Percentiles rank a stretch among this genome's conserved stretches.
phyloP scores from a whole-genome alignment of 2,113 vertebrate species.

The Hucho hucho region DNA sequence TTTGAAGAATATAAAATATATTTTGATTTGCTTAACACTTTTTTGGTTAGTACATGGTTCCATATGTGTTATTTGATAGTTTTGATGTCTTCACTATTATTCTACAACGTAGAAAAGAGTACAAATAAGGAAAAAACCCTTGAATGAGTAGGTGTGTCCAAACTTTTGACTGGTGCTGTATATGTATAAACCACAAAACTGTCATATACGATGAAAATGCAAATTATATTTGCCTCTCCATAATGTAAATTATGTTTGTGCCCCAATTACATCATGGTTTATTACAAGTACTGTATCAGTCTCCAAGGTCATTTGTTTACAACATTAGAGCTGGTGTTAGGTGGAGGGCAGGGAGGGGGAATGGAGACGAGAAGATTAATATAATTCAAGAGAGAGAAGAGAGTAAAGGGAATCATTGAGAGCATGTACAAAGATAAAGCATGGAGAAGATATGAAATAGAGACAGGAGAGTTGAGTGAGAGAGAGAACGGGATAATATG shows the following conservation, averaged over 20 bases:
- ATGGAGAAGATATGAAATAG: not conserved
- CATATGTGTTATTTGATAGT: too few species aligned
- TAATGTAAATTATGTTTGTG: too few species aligned
- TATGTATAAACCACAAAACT: not conserved
- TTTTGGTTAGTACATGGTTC: too few species aligned
- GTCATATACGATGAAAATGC: not conserved
- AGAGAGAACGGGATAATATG: not conserved
- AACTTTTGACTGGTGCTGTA: not conserved
- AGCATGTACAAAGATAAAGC: not conserved
- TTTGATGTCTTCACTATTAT: too few species aligned
- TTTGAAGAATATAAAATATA: too few species aligned
- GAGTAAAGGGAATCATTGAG: not conserved
- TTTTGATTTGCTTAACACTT: too few species aligned
- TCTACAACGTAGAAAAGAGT: too few species aligned
- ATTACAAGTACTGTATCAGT: not conserved
- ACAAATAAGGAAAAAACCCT: too few species aligned
- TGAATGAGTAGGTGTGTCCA: too few species aligned
- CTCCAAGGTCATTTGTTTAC: not conserved
- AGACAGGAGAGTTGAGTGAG: not conserved
- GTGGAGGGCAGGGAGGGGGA: not conserved
- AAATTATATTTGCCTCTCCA: not conserved
- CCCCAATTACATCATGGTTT: not conserved
- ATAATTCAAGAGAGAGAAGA: not conserved
- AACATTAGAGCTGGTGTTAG: not conserved
- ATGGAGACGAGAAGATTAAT: not conserved